These are phyloP conservation scores for Equus quagga DNA, from an alignment of 2,113 vertebrate genomes.

Conservation along the genomic window DNA sequence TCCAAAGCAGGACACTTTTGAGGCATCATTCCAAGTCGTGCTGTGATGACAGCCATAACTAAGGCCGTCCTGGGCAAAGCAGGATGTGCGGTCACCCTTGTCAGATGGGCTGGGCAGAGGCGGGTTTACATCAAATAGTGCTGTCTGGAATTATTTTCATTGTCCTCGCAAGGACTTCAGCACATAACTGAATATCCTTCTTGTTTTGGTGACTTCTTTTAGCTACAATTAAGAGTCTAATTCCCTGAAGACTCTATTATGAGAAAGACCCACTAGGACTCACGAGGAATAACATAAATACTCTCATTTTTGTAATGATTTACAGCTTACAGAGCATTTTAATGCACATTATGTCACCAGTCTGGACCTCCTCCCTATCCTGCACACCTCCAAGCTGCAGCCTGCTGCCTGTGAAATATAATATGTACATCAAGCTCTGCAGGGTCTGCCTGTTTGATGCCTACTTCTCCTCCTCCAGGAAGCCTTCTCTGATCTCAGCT, in stretches of 20 bases:
- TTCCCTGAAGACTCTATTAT: background rate
- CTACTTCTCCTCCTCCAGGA: background rate
- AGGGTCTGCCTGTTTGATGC: too few relatives aligned
- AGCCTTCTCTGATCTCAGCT: background rate
- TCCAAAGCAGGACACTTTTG: background rate
- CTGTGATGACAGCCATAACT: background rate
- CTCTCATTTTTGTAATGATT: background rate
- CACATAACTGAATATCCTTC: background rate
- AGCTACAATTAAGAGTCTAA: background rate
- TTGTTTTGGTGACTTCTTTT: background rate
- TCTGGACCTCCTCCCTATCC: background rate
- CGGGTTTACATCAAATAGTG: fast-evolving
- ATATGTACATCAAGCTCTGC: background rate
- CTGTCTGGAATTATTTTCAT: background rate
- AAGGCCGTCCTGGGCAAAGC: background rate
- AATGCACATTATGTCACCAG: background rate
- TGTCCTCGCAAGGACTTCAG: background rate
- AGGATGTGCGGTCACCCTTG: background rate
- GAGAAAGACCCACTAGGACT: background rate
- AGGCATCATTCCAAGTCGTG: background rate
- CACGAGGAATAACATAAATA: background rate
- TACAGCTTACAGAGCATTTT: background rate
- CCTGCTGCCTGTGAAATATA: background rate
- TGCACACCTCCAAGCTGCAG: background rate
- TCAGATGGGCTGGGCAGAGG: background rate